phyloP scores from a whole-genome alignment of 2,888 invertebrate species.

The Ormia ochracea region DNA sequence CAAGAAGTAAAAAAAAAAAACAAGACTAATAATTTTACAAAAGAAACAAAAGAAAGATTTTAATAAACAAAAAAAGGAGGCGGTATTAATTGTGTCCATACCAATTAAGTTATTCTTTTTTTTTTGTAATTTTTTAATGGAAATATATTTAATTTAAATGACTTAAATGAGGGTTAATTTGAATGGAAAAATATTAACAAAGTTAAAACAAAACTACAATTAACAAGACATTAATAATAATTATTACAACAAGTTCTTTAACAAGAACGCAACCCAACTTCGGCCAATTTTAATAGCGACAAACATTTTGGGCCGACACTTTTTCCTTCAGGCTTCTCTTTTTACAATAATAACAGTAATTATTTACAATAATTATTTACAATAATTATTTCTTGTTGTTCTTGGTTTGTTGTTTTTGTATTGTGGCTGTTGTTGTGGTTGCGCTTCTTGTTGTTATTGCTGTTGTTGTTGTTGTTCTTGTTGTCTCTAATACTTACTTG shows the following conservation, averaged over 20 bases:
- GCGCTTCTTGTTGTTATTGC: neutral
- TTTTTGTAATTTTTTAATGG: constrained; percentile 1
- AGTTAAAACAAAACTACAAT: constrained; percentile 14
- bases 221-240: neutral
- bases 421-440: too few species aligned
- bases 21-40: neutral
- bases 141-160: constrained; percentile 6
- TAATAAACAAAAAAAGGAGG: constrained; percentile 15
- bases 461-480: neutral
- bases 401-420: too few species aligned
- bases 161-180: constrained; percentile 26
- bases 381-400: too few species aligned
- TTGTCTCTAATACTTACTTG: constrained; percentile 82
- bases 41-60: constrained; percentile 3
- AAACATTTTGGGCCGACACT: neutral
- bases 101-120: constrained; percentile 53
- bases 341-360: too few species aligned
- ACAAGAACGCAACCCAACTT: constrained; percentile 8
- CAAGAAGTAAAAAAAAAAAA: too few species aligned
- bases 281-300: neutral
- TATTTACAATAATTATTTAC: too few species aligned
- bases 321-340: neutral
- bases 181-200: constrained; percentile 7
- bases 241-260: neutral
- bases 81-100: constrained; percentile 61